phyloP scores from a whole-genome alignment of 2,888 invertebrate species.

The Polymixis flavicincta region DNA sequence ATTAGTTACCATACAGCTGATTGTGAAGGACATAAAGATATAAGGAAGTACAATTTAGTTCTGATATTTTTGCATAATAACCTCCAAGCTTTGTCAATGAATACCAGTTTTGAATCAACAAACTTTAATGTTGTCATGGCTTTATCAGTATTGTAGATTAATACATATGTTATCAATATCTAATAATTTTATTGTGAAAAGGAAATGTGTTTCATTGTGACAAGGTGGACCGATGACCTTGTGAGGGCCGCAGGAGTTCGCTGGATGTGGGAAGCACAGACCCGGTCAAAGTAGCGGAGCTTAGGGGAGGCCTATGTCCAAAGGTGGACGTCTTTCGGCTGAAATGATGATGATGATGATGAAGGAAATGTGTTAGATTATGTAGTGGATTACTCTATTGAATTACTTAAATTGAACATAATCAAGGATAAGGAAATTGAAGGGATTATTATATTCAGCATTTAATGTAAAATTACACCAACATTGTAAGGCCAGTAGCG shows the following conservation, averaged over 20 bases:
- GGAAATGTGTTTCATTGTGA: not conserved
- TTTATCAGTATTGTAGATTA: constrained; percentile 19
- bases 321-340: too few species aligned
- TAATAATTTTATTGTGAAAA: constrained; percentile 10
- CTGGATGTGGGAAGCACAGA: too few species aligned
- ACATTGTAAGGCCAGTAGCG: not conserved
- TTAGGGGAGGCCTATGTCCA: too few species aligned
- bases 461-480: not conserved
- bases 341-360: too few species aligned
- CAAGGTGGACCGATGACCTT: too few species aligned
- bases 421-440: not conserved
- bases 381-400: constrained; percentile 12
- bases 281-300: too few species aligned
- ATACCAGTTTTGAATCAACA: constrained; percentile 49
- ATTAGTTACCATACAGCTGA: constrained; percentile 8
- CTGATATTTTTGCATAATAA: constrained; percentile 58
- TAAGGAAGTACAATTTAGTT: constrained; percentile 51
- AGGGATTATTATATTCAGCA: not conserved
- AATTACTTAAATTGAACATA: not conserved
- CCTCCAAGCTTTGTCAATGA: constrained; percentile 51
- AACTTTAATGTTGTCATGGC: constrained; percentile 16
- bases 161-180: constrained; percentile 12
- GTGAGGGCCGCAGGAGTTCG: too few species aligned
- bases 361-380: not conserved
- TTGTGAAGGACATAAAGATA: constrained; percentile 53